phyloP scores from a whole-genome alignment of 1,140 invertebrate species.

The Drosophila lacertosa region DNA sequence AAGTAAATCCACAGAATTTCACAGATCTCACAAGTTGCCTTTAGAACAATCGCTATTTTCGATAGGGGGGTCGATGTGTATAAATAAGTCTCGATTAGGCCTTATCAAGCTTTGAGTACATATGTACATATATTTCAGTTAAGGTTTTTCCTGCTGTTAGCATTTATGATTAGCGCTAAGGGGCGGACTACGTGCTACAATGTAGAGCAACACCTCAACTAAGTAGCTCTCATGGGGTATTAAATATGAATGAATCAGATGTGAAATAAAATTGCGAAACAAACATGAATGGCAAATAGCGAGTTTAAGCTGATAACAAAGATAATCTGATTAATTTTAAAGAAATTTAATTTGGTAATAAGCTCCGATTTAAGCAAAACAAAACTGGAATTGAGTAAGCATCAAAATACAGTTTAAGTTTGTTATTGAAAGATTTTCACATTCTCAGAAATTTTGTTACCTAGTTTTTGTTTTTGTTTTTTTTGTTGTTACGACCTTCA shows the following conservation, averaged over 20 bases:
- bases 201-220: background rate
- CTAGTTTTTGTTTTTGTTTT: background rate
- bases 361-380: too few species aligned
- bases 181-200: conserved; percentile 24
- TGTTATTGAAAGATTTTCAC: background rate
- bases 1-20: conserved; percentile 51
- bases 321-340: background rate
- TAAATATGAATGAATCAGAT: conserved; percentile 16
- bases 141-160: background rate
- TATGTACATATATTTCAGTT: background rate
- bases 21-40: background rate
- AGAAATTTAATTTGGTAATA: too few species aligned
- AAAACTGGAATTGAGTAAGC: background rate
- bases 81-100: conserved; percentile 14
- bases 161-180: conserved; percentile 7
- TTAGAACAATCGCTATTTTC: background rate
- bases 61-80: background rate
- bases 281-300: conserved; percentile 17
- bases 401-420: background rate
- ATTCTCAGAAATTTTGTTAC: background rate
- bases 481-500: conserved; percentile 7
- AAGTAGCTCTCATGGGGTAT: background rate
- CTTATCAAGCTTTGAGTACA: conserved; percentile 21
- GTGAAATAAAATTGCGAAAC: background rate
- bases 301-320: background rate